These are phyloP conservation scores for Caradrina kadenii DNA, from an alignment of 2,888 invertebrate species.

Conservation along the genomic window DNA sequence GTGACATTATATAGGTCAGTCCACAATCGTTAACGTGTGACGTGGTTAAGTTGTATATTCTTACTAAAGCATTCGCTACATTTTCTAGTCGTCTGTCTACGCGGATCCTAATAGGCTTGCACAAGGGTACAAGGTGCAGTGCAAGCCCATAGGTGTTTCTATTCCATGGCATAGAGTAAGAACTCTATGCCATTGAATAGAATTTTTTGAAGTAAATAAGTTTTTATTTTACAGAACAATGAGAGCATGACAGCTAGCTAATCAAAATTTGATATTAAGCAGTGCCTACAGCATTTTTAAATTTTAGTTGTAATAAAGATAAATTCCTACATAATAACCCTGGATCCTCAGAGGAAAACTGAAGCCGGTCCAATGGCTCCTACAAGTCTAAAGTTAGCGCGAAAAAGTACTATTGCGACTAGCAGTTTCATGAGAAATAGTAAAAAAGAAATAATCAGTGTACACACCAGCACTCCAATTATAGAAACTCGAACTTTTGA, in stretches of 20 bases:
- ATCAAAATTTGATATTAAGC: constrained; percentile 39
- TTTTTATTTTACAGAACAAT: neutral
- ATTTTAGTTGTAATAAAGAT: constrained; percentile 1
- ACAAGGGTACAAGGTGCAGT: too few species aligned
- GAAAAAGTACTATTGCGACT: constrained; percentile 77
- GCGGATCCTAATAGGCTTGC: too few species aligned
- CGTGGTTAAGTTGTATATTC: too few species aligned
- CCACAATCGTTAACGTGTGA: too few species aligned
- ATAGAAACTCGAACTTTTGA: constrained; percentile 75
- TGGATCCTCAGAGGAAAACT: constrained; percentile 81
- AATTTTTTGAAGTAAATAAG: neutral
- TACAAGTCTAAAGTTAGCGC: constrained; percentile 72
- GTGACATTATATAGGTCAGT: too few species aligned
- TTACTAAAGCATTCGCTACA: too few species aligned
- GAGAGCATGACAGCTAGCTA: constrained; percentile 31
- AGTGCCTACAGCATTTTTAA: constrained; percentile 2
- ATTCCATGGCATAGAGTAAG: too few species aligned
- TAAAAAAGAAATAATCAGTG: constrained; percentile 80
- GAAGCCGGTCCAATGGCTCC: constrained; percentile 80
- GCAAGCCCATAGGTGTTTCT: too few species aligned
- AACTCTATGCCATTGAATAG: neutral
- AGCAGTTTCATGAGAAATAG: constrained; percentile 68
- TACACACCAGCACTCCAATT: constrained; percentile 82
- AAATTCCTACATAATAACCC: constrained; percentile 41
- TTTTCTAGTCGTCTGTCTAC: too few species aligned